These are phyloP conservation scores for Polydrusus tereticollis DNA, from an alignment of 2,888 invertebrate genomes.

Conservation along the genomic window DNA sequence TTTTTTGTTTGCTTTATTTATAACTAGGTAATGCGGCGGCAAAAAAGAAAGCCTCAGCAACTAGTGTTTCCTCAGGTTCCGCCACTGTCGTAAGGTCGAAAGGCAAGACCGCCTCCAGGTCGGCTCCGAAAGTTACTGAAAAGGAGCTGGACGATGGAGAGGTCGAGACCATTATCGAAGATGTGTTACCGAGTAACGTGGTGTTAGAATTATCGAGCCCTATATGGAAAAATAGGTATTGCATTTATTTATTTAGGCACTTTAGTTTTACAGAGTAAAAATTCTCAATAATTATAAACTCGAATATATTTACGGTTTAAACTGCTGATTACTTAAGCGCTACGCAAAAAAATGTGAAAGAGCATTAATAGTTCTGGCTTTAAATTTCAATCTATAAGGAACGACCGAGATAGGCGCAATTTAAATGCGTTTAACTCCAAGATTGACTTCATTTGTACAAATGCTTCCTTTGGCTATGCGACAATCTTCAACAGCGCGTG, in stretches of 20 bases:
- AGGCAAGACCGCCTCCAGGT: slow-evolving; percentile 50
- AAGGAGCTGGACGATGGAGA: slow-evolving; percentile 82
- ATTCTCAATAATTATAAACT: no score
- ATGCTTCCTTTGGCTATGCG: no score
- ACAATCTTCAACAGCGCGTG: no score
- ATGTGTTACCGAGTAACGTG: slow-evolving; percentile 75
- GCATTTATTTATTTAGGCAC: background rate
- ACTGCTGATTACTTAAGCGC: no score
- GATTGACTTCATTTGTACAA: no score
- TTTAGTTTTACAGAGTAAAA: no score
- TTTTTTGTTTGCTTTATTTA: slow-evolving; percentile 28
- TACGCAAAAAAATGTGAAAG: no score
- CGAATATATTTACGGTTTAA: no score
- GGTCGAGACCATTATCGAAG: slow-evolving; percentile 79
- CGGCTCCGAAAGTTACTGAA: slow-evolving; percentile 67
- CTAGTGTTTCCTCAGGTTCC: slow-evolving; percentile 54
- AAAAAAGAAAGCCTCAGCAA: slow-evolving; percentile 56
- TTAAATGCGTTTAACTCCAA: no score
- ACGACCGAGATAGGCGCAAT: no score
- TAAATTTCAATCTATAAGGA: no score
- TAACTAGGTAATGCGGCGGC: slow-evolving; percentile 27
- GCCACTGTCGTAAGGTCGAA: slow-evolving; percentile 58
- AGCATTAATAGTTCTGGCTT: no score
- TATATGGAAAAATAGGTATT: slow-evolving; percentile 83
- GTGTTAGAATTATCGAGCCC: slow-evolving; percentile 77